Conservation (phyloP, 2,113 vertebrate species). For the Glaucomys volans region DNA sequence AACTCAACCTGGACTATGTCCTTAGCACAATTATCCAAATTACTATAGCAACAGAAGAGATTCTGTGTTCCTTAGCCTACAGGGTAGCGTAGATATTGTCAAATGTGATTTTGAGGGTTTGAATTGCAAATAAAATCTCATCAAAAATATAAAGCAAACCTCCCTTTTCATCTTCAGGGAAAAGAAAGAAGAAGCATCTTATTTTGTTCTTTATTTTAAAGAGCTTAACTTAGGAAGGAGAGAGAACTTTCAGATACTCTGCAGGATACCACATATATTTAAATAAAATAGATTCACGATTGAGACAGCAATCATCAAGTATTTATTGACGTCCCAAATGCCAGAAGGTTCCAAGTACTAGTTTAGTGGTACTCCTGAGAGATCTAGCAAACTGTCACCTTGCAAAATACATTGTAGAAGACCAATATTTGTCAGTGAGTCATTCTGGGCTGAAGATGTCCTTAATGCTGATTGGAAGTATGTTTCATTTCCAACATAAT, state of each 20-base stretch:
- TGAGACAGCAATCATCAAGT: not conserved
- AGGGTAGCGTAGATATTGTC: not conserved
- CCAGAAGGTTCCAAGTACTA: not conserved
- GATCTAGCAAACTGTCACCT: not conserved
- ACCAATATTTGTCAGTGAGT: not conserved
- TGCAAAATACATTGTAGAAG: not conserved
- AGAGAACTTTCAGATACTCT: not conserved
- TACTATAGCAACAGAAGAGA: not conserved
- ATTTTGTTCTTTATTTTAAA: slow-evolving; percentile 45
- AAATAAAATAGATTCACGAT: not conserved
- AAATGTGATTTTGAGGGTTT: slow-evolving; percentile 48
- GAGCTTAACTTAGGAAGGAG: slow-evolving; percentile 22
- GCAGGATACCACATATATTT: not conserved
- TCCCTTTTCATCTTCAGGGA: not conserved
- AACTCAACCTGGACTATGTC: not conserved
- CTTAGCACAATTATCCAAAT: not conserved
- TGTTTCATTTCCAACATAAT: not conserved
- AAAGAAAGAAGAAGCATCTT: not conserved
- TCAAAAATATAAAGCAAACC: slow-evolving; percentile 1
- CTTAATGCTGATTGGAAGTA: not conserved
- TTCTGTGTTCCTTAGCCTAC: not conserved
- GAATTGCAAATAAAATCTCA: slow-evolving; percentile 40
- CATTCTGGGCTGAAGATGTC: not conserved
- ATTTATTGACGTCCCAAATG: not conserved
- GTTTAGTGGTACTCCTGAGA: not conserved